Percentiles rank a stretch among this genome's conserved stretches.
Evolutionary conservation across 2,113 vertebrate species (phyloP).

Genomic region (Charadrius vociferus): DNA sequence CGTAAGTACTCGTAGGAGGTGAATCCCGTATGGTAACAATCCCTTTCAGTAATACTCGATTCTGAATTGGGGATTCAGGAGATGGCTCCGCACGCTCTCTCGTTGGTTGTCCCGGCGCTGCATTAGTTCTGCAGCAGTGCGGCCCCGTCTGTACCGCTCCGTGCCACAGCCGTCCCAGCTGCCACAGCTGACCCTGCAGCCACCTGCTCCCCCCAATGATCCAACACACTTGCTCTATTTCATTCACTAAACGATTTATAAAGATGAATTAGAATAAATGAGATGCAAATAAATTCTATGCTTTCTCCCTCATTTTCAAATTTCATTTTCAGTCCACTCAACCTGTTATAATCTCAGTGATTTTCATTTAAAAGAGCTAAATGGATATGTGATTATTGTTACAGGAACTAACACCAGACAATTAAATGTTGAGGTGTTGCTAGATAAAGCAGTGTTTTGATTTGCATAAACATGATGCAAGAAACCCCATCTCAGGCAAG

Average conservation of each 20-base stretch:
- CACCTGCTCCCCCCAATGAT: background rate
- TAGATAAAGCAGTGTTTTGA: constrained; percentile 82
- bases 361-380: constrained; percentile 87
- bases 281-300: constrained; percentile 82
- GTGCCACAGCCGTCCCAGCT: background rate
- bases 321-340: constrained; percentile 87
- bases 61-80: background rate
- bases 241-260: constrained; percentile 65
- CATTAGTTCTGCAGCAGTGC: background rate
- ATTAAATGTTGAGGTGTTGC: constrained; percentile 86
- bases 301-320: constrained; percentile 81
- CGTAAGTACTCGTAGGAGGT: background rate
- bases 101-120: background rate
- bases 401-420: constrained; percentile 84
- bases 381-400: constrained; percentile 85
- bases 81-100: background rate
- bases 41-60: background rate
- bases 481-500: constrained; percentile 76
- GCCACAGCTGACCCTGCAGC: background rate
- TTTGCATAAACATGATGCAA: constrained; percentile 83
- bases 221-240: constrained; percentile 30
- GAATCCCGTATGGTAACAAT: background rate
- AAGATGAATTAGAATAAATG: constrained; percentile 77
- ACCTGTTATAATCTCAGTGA: constrained; percentile 85
- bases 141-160: background rate